Conservation (phyloP, 2,113 vertebrate genomes). For the Opisthocomus hoazin region DNA sequence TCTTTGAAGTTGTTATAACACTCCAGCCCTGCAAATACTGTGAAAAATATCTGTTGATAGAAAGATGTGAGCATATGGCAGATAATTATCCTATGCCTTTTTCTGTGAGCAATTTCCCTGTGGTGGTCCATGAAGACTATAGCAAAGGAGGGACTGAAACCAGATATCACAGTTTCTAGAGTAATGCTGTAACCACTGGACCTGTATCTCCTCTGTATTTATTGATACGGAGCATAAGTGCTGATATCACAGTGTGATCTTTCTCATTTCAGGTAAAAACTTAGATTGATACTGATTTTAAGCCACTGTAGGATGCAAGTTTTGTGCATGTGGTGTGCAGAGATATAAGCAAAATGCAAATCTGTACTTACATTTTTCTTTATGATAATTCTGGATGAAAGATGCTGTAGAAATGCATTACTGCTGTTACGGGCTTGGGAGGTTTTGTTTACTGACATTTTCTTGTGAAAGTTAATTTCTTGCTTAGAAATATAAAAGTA, state of each 20-base stretch:
- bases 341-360: constrained; percentile 55
- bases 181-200: neutral
- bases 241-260: neutral
- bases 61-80: constrained; percentile 57
- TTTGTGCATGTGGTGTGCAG: neutral
- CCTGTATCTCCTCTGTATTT: neutral
- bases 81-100: constrained; percentile 48
- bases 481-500: constrained; percentile 75
- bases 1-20: constrained; percentile 49
- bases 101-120: neutral
- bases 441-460: constrained; percentile 69
- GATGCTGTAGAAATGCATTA: constrained; percentile 26
- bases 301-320: neutral
- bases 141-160: neutral
- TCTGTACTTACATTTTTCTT: constrained; percentile 33
- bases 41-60: constrained; percentile 60
- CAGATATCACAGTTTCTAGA: neutral
- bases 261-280: neutral
- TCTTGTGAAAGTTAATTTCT: constrained; percentile 74
- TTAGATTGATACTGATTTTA: neutral
- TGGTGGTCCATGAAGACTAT: neutral
- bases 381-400: constrained; percentile 35
- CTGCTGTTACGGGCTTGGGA: constrained; percentile 20
- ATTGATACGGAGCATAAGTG: neutral
- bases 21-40: constrained; percentile 50